A percentile compares a stretch with the other conserved stretches of the same genome.
phyloP scores from a whole-genome alignment of 2,113 vertebrate species.

The Casuarius casuarius region DNA sequence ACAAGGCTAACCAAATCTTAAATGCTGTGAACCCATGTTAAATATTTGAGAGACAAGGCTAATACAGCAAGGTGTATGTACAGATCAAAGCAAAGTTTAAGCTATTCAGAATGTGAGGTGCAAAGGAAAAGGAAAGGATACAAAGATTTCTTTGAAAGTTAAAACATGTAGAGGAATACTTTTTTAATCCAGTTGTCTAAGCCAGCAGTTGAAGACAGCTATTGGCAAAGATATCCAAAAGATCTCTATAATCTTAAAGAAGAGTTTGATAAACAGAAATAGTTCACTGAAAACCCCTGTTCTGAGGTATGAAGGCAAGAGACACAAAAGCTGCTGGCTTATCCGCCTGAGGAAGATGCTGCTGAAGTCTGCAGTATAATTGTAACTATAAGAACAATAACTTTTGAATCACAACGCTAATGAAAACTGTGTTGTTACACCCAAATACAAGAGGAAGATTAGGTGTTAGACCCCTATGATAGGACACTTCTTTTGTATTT shows the following conservation, averaged over 20 bases:
- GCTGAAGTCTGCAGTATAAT: background rate
- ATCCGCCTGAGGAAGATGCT: background rate
- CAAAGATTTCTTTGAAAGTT: background rate
- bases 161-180: background rate
- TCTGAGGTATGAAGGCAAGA: background rate
- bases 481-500: background rate
- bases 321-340: background rate
- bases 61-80: background rate
- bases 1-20: background rate
- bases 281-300: background rate
- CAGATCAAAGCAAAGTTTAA: background rate
- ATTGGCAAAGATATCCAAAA: background rate
- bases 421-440: background rate
- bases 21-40: background rate
- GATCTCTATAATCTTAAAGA: background rate
- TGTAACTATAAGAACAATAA: background rate
- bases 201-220: background rate
- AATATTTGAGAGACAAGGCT: background rate
- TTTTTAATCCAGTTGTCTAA: background rate
- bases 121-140: background rate
- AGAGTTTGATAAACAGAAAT: background rate
- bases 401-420: background rate
- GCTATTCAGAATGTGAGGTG: background rate
- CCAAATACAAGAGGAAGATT: background rate
- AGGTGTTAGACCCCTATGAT: background rate